phyloP scores from a whole-genome alignment of 2,888 invertebrate genomes.

The Oligia strigilis region DNA sequence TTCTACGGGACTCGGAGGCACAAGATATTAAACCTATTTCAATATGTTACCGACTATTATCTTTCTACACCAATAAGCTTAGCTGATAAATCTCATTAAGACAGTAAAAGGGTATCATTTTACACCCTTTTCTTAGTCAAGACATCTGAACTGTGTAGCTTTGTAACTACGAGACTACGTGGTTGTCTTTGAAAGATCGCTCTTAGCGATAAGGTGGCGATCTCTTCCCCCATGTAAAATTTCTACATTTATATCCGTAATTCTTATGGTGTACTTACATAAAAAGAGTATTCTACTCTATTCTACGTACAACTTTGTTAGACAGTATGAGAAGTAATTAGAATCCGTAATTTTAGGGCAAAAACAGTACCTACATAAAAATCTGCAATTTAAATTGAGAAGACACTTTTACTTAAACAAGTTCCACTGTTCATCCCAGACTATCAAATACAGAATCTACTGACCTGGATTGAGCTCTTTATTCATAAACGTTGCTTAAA shows the following conservation, averaged over 20 bases:
- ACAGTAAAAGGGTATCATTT: slow-evolving; percentile 8
- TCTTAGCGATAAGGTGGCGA: background rate
- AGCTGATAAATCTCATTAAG: background rate
- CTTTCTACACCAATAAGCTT: slow-evolving; percentile 24
- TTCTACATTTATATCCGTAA: background rate
- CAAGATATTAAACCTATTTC: background rate
- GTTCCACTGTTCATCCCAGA: background rate
- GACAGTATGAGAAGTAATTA: background rate
- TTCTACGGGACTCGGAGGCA: background rate
- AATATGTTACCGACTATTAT: slow-evolving; percentile 6
- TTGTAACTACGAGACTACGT: background rate
- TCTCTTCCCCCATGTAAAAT: background rate
- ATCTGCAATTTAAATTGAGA: background rate
- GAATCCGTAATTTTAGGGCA: background rate
- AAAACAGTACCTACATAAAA: background rate
- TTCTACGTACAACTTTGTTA: background rate
- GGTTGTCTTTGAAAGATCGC: background rate
- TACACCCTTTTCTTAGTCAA: slow-evolving; percentile 4
- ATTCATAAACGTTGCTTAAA: no score
- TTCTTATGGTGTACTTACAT: no score
- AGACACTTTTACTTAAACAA: background rate
- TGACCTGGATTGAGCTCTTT: no score
- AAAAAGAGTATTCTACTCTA: no score
- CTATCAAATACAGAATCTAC: background rate
- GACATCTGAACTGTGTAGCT: background rate